Conservation (phyloP, 2,113 vertebrate genomes). For the Mionectes macconnelli region DNA sequence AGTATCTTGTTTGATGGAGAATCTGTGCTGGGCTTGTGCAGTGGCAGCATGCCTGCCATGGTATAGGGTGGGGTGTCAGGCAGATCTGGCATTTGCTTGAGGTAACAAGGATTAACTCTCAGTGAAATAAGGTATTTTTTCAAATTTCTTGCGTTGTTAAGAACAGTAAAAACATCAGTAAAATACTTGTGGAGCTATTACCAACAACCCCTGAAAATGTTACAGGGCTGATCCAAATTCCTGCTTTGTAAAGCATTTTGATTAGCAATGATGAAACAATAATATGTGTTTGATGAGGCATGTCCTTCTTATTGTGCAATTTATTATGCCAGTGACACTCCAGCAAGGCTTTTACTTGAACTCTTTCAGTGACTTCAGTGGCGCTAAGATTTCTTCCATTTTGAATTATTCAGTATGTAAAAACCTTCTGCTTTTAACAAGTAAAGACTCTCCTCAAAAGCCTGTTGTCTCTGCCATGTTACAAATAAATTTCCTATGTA, state of each 20-base stretch:
- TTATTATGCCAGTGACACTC: background rate
- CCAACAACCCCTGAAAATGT: background rate
- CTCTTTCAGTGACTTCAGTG: background rate
- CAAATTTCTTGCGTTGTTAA: background rate
- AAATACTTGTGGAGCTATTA: background rate
- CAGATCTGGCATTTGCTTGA: background rate
- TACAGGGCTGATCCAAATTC: background rate
- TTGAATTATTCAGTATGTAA: constrained; percentile 26
- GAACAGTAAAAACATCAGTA: background rate
- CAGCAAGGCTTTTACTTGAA: background rate
- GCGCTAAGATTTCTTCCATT: background rate
- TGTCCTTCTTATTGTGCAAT: background rate
- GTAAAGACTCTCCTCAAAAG: constrained; percentile 2
- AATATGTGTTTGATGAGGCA: constrained; percentile 12
- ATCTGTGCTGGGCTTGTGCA: background rate
- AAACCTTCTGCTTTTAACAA: background rate
- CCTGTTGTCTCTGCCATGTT: background rate
- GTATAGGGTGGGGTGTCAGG: background rate
- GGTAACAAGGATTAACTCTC: background rate
- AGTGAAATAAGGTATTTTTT: background rate
- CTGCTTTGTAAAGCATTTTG: background rate
- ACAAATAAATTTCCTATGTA: background rate
- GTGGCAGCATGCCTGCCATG: background rate
- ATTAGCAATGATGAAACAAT: constrained; percentile 1
- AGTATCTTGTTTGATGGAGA: background rate